Percentiles rank a stretch among this genome's conserved stretches.
Conservation (phyloP, 2,113 vertebrate species). For the Stercorarius parasiticus region DNA sequence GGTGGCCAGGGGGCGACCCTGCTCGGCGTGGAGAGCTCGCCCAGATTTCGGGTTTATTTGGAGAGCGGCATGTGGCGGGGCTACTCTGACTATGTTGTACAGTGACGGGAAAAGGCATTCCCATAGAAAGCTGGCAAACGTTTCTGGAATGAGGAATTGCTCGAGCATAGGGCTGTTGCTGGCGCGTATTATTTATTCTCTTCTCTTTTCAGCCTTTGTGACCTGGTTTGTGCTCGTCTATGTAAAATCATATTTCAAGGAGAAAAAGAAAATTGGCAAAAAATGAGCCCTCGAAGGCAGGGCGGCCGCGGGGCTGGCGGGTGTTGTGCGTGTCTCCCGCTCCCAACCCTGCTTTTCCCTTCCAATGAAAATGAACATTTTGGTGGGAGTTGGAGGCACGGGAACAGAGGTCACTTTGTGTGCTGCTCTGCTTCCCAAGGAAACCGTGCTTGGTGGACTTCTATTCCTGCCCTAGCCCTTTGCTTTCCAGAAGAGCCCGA, state of each 20-base stretch:
- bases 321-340: background rate
- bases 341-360: slow-evolving; percentile 32
- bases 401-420: slow-evolving; percentile 68
- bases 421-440: background rate
- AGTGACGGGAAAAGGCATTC: background rate
- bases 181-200: background rate
- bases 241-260: background rate
- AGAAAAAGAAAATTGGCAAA: background rate
- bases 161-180: background rate
- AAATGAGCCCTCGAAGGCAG: slow-evolving; percentile 3
- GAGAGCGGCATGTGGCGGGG: background rate
- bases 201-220: background rate
- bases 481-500: background rate
- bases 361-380: slow-evolving; percentile 56
- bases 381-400: slow-evolving; percentile 28
- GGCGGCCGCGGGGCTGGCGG: background rate
- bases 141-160: slow-evolving; percentile 3
- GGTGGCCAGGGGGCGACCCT: background rate
- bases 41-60: background rate
- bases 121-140: slow-evolving; percentile 5
- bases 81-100: background rate
- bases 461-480: background rate
- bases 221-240: background rate
- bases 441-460: background rate
- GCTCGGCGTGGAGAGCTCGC: background rate